These are phyloP conservation scores for Oncorhynchus mykiss DNA, from an alignment of 2,113 vertebrate genomes.

Conservation along the genomic window DNA sequence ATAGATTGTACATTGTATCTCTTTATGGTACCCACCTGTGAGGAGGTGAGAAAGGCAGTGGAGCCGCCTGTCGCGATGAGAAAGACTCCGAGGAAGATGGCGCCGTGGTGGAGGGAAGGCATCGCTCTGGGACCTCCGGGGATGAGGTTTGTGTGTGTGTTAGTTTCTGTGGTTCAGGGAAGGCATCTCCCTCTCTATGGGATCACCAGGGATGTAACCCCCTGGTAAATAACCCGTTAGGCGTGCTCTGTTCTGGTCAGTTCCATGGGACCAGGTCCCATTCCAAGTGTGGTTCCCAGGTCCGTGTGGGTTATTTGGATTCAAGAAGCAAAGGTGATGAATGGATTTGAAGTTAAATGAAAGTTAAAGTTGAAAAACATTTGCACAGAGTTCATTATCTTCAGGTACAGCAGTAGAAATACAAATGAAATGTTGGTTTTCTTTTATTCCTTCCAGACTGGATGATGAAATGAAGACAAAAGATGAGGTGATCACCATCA, in stretches of 20 bases:
- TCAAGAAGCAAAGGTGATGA: neutral
- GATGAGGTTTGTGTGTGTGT: conserved; percentile 24
- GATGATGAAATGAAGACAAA: too few species aligned
- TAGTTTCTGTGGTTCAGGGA: conserved; percentile 31
- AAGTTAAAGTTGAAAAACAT: neutral
- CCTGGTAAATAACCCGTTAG: conserved; percentile 15
- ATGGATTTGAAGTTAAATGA: neutral
- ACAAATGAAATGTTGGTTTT: too few species aligned
- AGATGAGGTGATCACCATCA: too few species aligned
- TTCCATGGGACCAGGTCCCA: conserved; percentile 9
- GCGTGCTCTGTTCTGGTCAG: conserved; percentile 15
- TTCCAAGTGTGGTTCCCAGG: conserved; percentile 28
- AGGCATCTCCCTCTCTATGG: too few species aligned
- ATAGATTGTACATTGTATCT: too few species aligned
- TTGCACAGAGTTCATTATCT: neutral
- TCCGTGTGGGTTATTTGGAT: neutral
- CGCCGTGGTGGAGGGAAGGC: conserved; percentile 77
- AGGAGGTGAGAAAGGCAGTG: conserved; percentile 73
- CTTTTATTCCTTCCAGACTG: too few species aligned
- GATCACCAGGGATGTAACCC: too few species aligned
- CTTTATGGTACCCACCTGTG: conserved; percentile 18
- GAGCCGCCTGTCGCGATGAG: conserved; percentile 78
- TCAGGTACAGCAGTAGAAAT: neutral
- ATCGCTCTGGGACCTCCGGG: conserved; percentile 51
- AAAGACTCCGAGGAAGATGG: conserved; percentile 76